A percentile compares a stretch with the other conserved stretches of the same genome.
phyloP scores from a whole-genome alignment of 1,140 invertebrate genomes.

The Tribolium castaneum region DNA sequence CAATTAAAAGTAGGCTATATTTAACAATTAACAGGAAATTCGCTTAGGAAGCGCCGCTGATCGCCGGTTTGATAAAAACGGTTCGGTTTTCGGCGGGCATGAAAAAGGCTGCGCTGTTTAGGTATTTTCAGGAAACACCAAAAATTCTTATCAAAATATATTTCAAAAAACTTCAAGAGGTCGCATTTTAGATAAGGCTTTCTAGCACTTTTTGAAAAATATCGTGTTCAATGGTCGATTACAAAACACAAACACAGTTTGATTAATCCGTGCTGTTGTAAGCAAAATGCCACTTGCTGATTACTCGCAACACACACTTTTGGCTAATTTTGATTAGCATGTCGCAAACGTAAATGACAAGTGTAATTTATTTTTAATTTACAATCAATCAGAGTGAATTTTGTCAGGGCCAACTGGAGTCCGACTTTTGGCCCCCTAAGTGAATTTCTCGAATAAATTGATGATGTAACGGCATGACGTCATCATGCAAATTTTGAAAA shows the following conservation, averaged over 20 bases:
- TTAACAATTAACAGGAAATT: not conserved
- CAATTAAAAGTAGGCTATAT: constrained; percentile 17
- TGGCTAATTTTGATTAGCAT: not conserved
- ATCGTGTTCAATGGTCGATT: too few relatives aligned
- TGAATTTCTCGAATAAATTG: not conserved
- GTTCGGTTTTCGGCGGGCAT: not conserved
- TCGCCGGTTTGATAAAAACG: not conserved
- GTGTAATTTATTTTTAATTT: too few relatives aligned
- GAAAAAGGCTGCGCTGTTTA: too few relatives aligned
- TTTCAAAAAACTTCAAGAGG: too few relatives aligned
- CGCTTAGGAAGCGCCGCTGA: not conserved
- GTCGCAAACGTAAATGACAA: not conserved
- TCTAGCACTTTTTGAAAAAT: too few relatives aligned
- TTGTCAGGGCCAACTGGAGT: not conserved
- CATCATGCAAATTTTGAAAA: not conserved
- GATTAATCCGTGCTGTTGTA: too few relatives aligned
- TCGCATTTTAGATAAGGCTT: too few relatives aligned
- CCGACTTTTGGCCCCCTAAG: not conserved
- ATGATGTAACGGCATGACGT: not conserved
- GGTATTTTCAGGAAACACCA: too few relatives aligned
- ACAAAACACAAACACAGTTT: too few relatives aligned
- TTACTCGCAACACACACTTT: not conserved
- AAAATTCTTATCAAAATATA: too few relatives aligned
- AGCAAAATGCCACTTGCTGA: too few relatives aligned
- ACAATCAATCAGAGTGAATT: not conserved